Percentiles rank a stretch among this genome's conserved stretches.
Evolutionary conservation across 1,140 invertebrate species (phyloP).

Genomic region (Diachasmimorpha longicaudata): DNA sequence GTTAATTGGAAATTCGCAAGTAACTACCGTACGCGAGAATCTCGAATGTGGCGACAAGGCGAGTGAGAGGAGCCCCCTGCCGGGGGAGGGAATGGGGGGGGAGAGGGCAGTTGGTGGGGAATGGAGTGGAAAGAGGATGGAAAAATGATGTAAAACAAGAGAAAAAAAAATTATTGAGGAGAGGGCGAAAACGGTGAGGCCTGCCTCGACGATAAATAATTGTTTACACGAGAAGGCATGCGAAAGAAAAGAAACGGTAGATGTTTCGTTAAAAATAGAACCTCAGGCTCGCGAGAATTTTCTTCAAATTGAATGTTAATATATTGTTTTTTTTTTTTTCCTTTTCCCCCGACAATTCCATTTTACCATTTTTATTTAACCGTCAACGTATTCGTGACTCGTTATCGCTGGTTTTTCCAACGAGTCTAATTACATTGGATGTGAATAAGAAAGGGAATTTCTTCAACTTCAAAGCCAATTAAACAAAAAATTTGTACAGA

Average conservation of each 20-base stretch:
- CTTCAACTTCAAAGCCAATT: not conserved
- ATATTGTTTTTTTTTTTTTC: not conserved
- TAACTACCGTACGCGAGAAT: slow-evolving; percentile 21
- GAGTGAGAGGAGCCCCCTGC: too few species aligned
- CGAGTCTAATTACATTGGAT: not conserved
- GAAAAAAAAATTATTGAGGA: not conserved
- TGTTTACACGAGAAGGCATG: slow-evolving; percentile 15
- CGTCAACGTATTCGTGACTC: not conserved
- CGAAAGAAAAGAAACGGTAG: not conserved
- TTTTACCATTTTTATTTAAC: slow-evolving; percentile 8
- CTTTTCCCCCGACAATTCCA: not conserved
- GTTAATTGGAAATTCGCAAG: slow-evolving; percentile 26
- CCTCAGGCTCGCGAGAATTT: not conserved
- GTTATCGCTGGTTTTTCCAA: slow-evolving; percentile 3
- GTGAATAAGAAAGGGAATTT: not conserved
- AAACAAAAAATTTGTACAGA: not conserved
- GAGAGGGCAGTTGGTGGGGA: not conserved
- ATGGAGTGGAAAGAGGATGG: not conserved
- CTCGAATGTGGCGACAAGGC: slow-evolving; percentile 7
- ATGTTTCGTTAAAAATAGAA: slow-evolving; percentile 10
- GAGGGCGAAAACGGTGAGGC: not conserved
- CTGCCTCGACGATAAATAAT: slow-evolving; percentile 17
- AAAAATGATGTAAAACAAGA: not conserved
- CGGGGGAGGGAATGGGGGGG: not conserved
- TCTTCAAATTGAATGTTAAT: not conserved